Base-by-base conservation (phyloP, 1,140 invertebrate genomes). In the Drosophila ohnishii region DNA sequence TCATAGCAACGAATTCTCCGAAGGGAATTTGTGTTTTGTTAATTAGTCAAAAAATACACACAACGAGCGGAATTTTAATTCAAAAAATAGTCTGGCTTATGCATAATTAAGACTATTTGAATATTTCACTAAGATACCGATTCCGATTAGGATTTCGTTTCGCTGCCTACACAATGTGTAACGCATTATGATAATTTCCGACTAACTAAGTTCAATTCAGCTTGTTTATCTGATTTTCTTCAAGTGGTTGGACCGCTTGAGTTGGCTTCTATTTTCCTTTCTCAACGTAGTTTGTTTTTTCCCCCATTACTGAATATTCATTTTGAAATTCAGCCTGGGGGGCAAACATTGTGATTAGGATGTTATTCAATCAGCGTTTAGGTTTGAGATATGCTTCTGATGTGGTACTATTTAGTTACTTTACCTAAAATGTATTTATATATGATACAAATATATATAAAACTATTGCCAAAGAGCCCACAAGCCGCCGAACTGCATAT, bases 141-240 rank as follows among this genome's bases (percentile, higher is more conserved):
- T 25, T 55, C 62, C 14, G 60, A 66, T 58, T 39, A 42, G 50
- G 25, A 30, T 50, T 45, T n/a, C 56, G 44, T 39, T 57, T 53
- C 37, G 32, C 80, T 83, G 76, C 80, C 78, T 78, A 79, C 80
- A 75, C 80, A 83, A 83, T 66, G 62, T 84, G 75, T 72, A 83
- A 79, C 80, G 51, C 51, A 55, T 55, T 55, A 55, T 55, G 51
- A 37, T 55, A 55, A 55, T 55, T 55, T 37, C 34, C 51, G n/a
- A 55, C 51, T 53, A 53, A 53, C 50, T 55, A 72, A 74, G 39
- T 72, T 83, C 14, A 11, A 25, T 55, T 55, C 51, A 55, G 35
- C 51, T 14, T 65, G 80, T 84, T 84, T 84, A 83, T 83, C 80
- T 84, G 71, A 80, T 83, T 84, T 80, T 67, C 65, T 59, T 79